These are phyloP conservation scores for Dicrostonyx torquatus DNA, from an alignment of 2,797 vertebrate species.

Conservation along the genomic window DNA sequence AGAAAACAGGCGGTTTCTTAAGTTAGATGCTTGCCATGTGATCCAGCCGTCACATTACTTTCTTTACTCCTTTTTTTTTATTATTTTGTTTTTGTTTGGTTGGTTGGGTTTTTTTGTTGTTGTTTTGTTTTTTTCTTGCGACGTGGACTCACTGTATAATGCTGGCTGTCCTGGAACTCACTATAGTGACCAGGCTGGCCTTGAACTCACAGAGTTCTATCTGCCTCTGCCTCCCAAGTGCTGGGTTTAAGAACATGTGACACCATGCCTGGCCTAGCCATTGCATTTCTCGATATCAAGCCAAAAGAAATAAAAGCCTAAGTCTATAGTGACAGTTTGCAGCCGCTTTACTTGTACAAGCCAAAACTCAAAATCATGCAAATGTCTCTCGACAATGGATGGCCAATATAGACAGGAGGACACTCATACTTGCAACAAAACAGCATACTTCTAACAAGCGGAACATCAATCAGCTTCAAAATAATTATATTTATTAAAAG, in stretches of 20 bases:
- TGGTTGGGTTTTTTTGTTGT: background rate
- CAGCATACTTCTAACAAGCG: background rate
- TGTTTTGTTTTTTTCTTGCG: background rate
- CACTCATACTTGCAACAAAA: background rate
- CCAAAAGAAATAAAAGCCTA: constrained; percentile 20
- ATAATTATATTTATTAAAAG: background rate
- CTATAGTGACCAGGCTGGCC: background rate
- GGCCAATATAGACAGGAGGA: background rate
- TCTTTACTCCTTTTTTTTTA: background rate
- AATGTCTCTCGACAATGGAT: background rate
- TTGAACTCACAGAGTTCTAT: background rate
- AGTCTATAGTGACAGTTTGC: background rate
- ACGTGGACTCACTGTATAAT: background rate
- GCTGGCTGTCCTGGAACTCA: background rate
- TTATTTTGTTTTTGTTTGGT: background rate
- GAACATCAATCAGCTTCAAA: background rate
- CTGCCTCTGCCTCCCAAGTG: background rate
- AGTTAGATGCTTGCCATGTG: background rate
- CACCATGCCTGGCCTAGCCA: background rate
- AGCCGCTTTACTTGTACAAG: background rate
- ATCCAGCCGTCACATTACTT: background rate
- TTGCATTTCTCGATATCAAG: background rate
- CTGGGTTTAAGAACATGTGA: no score
- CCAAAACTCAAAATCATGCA: background rate
- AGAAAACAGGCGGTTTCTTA: background rate